Base-by-base conservation (phyloP, 2,797 vertebrate species). In the Scleropages formosus region DNA sequence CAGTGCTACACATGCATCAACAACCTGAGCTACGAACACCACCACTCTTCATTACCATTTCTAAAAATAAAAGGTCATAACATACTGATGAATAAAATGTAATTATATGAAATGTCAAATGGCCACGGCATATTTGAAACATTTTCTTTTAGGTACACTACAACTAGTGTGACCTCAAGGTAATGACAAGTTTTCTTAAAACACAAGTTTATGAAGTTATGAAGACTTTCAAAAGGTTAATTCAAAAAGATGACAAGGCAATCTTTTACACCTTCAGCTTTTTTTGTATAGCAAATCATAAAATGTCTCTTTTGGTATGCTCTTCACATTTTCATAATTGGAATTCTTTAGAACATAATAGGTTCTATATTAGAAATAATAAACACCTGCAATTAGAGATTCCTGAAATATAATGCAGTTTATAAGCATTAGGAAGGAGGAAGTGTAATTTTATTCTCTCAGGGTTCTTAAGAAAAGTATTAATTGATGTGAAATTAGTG, bases 401-500 rank as follows among this genome's bases (percentile, higher is more conserved):
- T 74, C 69, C 77, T 85, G 64, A 84, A 87, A 88, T 85, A 75
- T 67, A 59, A 72, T 76, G 76, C 82, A 84, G 83, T 84, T 76
- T 88, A 85, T 84, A 82, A 83, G 80, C 82, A 81, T 82, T 80
- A 76, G n/a, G n/a, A n/a, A n/a, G n/a, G 77, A 78, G 80, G 78
- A 82, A 85, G 81, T 80, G 80, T 82, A 87, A 79, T 89, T 90
- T 82, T 86, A 84, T 85, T 85, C 85, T 75, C 66, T 77, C 80
- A 79, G 76, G 65, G 67, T 83, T 88, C 77, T 86, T 84, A 83
- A 83, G 82, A 89, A 87, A 84, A 79, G 77, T 81, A 86, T 85
- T 90, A 88, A 92, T 87, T 90, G 85, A 90, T 87, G 84, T 85
- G 83, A 87, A 85, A 88, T 90, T 85, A 88, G 84, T 83, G 86